A percentile compares a stretch with the other conserved stretches of the same genome.
Evolutionary conservation across 1,140 invertebrate species (phyloP).

Genomic region (Cotesia glomerata): DNA sequence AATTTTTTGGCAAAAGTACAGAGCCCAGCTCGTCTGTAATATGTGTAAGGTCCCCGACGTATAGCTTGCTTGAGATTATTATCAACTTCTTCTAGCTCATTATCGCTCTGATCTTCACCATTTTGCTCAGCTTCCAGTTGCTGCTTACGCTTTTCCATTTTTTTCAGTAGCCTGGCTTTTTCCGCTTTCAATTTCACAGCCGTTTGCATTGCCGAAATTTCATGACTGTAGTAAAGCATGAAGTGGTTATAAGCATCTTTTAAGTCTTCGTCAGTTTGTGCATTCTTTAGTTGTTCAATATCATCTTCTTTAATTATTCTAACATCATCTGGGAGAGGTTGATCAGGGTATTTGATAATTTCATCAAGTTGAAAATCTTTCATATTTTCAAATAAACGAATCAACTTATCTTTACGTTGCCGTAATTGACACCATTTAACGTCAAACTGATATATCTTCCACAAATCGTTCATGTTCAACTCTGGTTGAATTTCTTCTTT

Average conservation of each 20-base stretch:
- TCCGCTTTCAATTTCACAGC: constrained; percentile 67
- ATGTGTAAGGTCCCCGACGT: constrained; percentile 83
- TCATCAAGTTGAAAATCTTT: constrained; percentile 87
- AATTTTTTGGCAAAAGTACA: constrained; percentile 87
- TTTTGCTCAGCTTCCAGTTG: constrained; percentile 68
- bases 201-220: constrained; percentile 86
- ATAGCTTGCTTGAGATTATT: constrained; percentile 82
- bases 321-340: constrained; percentile 78
- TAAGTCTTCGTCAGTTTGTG: constrained; percentile 89
- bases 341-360: constrained; percentile 83
- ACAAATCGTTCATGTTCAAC: constrained; percentile 93
- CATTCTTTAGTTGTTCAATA: constrained; percentile 78
- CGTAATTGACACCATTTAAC: constrained; percentile 96
- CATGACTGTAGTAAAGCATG: constrained; percentile 87
- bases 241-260: constrained; percentile 94
- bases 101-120: constrained; percentile 64
- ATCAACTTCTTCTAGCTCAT: constrained; percentile 66
- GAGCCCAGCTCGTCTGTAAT: constrained; percentile 86
- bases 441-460: constrained; percentile 96
- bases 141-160: constrained; percentile 47
- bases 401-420: constrained; percentile 82
- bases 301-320: constrained; percentile 86
- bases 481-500: constrained; percentile 98
- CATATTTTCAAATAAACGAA: constrained; percentile 90
- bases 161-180: constrained; percentile 63